Evolutionary conservation across 2,888 invertebrate genomes (phyloP).

Genomic region (Sinohyriopsis cumingii): DNA sequence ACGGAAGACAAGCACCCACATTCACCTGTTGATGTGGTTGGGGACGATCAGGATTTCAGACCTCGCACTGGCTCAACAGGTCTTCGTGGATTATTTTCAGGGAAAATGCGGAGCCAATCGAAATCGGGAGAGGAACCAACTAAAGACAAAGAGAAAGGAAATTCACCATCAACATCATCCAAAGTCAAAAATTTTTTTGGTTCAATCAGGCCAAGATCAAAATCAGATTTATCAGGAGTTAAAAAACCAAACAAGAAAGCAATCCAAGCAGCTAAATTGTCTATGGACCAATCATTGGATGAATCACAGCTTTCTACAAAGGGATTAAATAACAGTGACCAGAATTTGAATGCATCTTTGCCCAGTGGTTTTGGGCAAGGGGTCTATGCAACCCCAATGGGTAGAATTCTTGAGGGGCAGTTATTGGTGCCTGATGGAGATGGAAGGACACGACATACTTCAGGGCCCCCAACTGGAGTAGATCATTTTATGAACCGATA

Average conservation of each 20-base stretch:
- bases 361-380: conserved; percentile 21
- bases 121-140: conserved; percentile 57
- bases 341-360: conserved; percentile 17
- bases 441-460: conserved; percentile 51
- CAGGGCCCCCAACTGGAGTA: conserved; percentile 49
- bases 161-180: conserved; percentile 52
- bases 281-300: conserved; percentile 59
- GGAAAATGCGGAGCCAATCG: conserved; percentile 53
- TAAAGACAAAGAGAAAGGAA: conserved; percentile 30
- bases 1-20: conserved; percentile 23
- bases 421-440: conserved; percentile 44
- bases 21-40: conserved; percentile 37
- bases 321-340: conserved; percentile 29
- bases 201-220: conserved; percentile 64
- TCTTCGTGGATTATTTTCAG: conserved; percentile 49
- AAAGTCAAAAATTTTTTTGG: conserved; percentile 67
- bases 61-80: conserved; percentile 62
- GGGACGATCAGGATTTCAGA: conserved; percentile 56
- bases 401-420: conserved; percentile 63
- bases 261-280: conserved; percentile 29
- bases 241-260: conserved; percentile 60
- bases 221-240: conserved; percentile 66
- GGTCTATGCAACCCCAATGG: conserved; percentile 60
- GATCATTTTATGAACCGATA: conserved; percentile 61
- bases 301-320: conserved; percentile 46